phyloP scores from a whole-genome alignment of 2,797 vertebrate species.

The Parambassis ranga region DNA sequence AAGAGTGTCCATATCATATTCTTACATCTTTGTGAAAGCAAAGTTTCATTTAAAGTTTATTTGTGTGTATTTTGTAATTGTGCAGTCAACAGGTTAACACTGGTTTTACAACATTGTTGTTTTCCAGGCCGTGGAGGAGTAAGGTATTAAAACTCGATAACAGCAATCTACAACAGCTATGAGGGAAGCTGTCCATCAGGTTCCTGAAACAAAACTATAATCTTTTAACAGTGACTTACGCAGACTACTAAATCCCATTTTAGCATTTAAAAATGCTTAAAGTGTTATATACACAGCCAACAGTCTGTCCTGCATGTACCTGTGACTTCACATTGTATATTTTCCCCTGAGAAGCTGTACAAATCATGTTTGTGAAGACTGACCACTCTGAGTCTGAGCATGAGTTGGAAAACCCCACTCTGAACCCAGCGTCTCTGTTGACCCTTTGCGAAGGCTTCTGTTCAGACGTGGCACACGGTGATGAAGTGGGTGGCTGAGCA shows the following conservation, averaged over 20 bases:
- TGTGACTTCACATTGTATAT: neutral
- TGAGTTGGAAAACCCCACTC: slow-evolving; percentile 11
- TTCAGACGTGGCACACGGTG: slow-evolving; percentile 1
- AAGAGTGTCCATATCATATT: no score
- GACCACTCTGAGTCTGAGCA: slow-evolving; percentile 5
- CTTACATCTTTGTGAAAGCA: no score
- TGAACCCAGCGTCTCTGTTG: neutral
- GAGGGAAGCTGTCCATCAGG: neutral
- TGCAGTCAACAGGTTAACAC: no score
- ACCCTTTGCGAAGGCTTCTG: slow-evolving; percentile 14
- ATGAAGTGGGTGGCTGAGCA: slow-evolving; percentile 10
- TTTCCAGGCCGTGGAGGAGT: no score
- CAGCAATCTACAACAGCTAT: no score
- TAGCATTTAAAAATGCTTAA: neutral
- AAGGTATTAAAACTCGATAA: no score
- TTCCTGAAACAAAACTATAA: neutral
- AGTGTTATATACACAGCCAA: neutral
- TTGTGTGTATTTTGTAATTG: no score
- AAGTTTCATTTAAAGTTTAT: no score
- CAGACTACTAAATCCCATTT: no score
- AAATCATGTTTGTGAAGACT: neutral
- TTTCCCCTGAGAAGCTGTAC: neutral
- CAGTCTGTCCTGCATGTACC: neutral
- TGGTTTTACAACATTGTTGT: no score
- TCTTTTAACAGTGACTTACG: no score